Evolutionary conservation across 2,888 invertebrate species (phyloP).

Genomic region (Phengaris arion): DNA sequence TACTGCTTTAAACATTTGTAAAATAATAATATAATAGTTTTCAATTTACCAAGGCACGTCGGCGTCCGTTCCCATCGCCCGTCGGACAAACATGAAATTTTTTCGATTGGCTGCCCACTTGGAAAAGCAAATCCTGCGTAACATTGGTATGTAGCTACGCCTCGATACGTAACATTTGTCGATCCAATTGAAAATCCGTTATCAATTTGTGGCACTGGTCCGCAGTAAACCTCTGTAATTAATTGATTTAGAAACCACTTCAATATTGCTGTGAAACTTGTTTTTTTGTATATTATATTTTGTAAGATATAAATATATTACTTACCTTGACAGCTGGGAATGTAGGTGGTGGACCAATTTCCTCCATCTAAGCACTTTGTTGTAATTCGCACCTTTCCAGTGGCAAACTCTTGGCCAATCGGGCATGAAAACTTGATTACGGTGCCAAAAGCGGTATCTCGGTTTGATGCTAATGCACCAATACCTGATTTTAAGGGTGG

Average conservation of each 20-base stretch:
- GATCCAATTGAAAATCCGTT: constrained; percentile 98
- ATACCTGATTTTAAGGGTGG: constrained; percentile 90
- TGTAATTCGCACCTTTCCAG: constrained; percentile 89
- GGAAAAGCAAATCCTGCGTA: constrained; percentile 97
- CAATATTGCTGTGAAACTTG: not conserved
- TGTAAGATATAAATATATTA: not conserved
- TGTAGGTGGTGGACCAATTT: constrained; percentile 94
- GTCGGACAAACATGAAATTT: constrained; percentile 92
- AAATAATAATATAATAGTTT: constrained; percentile 3
- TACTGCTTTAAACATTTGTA: constrained; percentile 7
- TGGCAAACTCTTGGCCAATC: constrained; percentile 95
- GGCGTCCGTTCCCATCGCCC: constrained; percentile 96
- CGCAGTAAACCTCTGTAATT: constrained; percentile 91
- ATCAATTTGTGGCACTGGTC: constrained; percentile 98
- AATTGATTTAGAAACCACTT: constrained; percentile 23
- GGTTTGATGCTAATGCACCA: constrained; percentile 93
- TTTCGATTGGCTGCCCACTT: constrained; percentile 91
- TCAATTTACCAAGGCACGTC: constrained; percentile 86
- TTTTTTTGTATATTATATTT: constrained; percentile 31
- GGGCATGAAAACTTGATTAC: constrained; percentile 94
- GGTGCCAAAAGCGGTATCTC: constrained; percentile 95
- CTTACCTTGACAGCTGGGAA: constrained; percentile 94
- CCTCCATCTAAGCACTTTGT: constrained; percentile 94
- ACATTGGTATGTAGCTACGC: constrained; percentile 96
- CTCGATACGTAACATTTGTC: constrained; percentile 95